Evolutionary conservation across 2,888 invertebrate genomes (phyloP).

Genomic region (Diachrysia chrysitis): DNA sequence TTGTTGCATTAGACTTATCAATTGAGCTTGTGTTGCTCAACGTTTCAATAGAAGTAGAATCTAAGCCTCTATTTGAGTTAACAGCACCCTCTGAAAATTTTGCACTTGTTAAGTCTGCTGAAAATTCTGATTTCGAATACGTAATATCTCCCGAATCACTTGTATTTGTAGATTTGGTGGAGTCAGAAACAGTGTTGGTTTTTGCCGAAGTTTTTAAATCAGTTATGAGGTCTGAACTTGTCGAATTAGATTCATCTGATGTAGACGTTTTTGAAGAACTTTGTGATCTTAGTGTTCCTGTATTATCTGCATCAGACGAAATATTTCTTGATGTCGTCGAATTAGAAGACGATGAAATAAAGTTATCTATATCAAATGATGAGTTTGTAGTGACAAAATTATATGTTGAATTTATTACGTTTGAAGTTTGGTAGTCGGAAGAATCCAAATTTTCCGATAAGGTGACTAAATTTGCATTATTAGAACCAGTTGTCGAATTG

Average conservation of each 20-base stretch:
- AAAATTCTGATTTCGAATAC: neutral
- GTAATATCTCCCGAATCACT: neutral
- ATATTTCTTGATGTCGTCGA: slow-evolving; percentile 14
- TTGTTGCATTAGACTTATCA: slow-evolving; percentile 8
- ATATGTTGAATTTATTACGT: slow-evolving; percentile 7
- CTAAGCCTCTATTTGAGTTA: slow-evolving; percentile 17
- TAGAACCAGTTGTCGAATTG: slow-evolving; percentile 8
- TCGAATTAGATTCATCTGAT: slow-evolving; percentile 30
- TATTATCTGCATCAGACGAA: slow-evolving; percentile 3
- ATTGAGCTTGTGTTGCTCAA: slow-evolving; percentile 4
- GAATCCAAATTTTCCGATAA: slow-evolving; percentile 14
- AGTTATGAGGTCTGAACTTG: slow-evolving; percentile 11
- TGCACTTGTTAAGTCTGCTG: slow-evolving; percentile 6
- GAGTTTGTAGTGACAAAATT: slow-evolving; percentile 13
- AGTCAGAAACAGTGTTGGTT: neutral
- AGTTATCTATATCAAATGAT: slow-evolving; percentile 14
- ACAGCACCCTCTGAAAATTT: slow-evolving; percentile 9
- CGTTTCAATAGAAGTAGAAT: slow-evolving; percentile 13
- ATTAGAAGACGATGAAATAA: slow-evolving; percentile 14
- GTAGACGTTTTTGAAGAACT: neutral
- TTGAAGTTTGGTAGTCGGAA: slow-evolving; percentile 11
- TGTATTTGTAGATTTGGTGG: neutral
- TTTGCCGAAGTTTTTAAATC: neutral
- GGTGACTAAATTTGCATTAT: slow-evolving; percentile 16
- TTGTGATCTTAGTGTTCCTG: slow-evolving; percentile 3